Evolutionary conservation across 1,140 invertebrate genomes (phyloP).

Genomic region (Musca vetustissima): DNA sequence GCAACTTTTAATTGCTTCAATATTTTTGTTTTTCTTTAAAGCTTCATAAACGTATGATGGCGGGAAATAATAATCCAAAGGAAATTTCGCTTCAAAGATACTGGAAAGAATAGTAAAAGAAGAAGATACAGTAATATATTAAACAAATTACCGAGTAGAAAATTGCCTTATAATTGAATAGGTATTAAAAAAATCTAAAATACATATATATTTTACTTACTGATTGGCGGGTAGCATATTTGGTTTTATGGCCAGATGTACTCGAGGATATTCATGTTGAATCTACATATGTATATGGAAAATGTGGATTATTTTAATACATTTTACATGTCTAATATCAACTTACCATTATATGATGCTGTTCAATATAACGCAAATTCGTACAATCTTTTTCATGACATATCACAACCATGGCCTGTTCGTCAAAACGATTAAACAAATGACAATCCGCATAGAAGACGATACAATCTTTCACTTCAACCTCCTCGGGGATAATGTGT

Average conservation of each 20-base stretch:
- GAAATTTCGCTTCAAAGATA: neutral
- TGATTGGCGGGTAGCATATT: neutral
- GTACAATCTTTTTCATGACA: constrained; percentile 30
- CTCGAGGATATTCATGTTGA: constrained; percentile 22
- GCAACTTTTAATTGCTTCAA: neutral
- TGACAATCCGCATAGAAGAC: constrained; percentile 48
- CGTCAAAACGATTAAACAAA: constrained; percentile 40
- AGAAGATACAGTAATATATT: too few relatives aligned
- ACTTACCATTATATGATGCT: constrained; percentile 48
- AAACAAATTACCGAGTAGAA: too few relatives aligned
- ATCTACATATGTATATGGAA: neutral
- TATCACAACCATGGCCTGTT: constrained; percentile 45
- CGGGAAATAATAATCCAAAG: neutral
- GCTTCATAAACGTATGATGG: neutral
- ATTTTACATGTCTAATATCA: too few relatives aligned
- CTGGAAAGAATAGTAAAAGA: too few relatives aligned
- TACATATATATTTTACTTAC: constrained; percentile 7
- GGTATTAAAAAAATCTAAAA: neutral
- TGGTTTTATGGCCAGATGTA: neutral
- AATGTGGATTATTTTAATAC: neutral
- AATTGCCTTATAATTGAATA: constrained; percentile 13
- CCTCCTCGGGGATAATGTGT: constrained; percentile 35
- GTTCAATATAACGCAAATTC: constrained; percentile 37
- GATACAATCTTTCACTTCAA: constrained; percentile 25
- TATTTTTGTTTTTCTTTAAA: constrained; percentile 7